Base-by-base conservation (phyloP, 2,888 invertebrate species). In the Thelaira solivaga region DNA sequence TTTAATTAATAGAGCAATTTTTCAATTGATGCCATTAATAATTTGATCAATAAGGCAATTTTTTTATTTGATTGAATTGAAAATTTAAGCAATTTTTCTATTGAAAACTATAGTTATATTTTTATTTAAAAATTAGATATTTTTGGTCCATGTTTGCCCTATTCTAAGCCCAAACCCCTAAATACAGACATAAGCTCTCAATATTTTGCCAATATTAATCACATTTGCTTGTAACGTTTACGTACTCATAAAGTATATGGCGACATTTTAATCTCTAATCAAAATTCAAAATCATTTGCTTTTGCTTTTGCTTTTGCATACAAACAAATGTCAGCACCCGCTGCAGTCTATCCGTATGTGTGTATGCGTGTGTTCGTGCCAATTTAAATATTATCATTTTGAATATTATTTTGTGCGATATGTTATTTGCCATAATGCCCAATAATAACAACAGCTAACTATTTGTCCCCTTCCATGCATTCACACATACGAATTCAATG, bases 191-290 rank as follows among this genome's bases (percentile, higher is more conserved):
- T 53, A 53, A 53, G 57, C 41, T 22, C 26, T 41, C n/a, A 41
- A 57, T 31, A 59, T 47, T 65, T 65, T 53, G 41, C 43, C 20
- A 26, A 51, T 34, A 59, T 71, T 57, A 59, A 13, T 34, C 22
- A 34, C 51, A 77, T 67, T 72, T 68, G 72, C 41, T 29, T 62
- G 47, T n/a, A n/a, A 34, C 51, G 73, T 67, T 72, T 68, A 68
- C 41, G 20, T 62, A 39, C 57, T 57, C 41, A 43, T 4, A 53
- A 72, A 77, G 73, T 59, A 57, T 49, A 71, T 65, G 76, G 76
- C 34, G 80, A 80, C 77, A 80, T 73, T 73, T 79, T 81, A 80
- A 80, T 80, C 81, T 76, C 79, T 79, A 75, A 80, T 81, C 78
- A 79, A 79, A 74, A 79, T 81, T 78, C 79, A 68, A 72, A 79